Evolutionary conservation across 2,797 vertebrate species (phyloP), one percentile per base, ranked within the genome.

Genomic region (Tapirus indicus): DNA sequence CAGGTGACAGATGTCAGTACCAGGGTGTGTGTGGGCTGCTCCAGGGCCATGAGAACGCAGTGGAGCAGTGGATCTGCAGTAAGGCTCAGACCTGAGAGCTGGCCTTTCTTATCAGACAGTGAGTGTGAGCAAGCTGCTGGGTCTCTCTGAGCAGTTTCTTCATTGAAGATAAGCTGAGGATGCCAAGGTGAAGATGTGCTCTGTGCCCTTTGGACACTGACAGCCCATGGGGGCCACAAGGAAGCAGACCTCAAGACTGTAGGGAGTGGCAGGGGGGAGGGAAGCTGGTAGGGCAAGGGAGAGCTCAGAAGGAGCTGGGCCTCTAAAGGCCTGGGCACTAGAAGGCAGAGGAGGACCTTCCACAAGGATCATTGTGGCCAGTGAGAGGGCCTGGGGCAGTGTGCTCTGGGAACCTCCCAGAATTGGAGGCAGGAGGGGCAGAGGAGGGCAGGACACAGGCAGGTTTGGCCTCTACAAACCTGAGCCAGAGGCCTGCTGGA

Each of bases 21-120:
- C 29, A 12, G 77, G 11, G 7, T 3, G 5, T 2, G 1, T 32
- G 17, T 38, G n/a, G n/a, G n/a, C n/a, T n/a, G n/a, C n/a, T n/a
- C n/a, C n/a, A n/a, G 32, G 68, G 78, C 47, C 29, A 0, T n/a
- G 71, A 49, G 60, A 27, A 25, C 2, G 2, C n/a, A 29, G 64
- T 1, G 16, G 16, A 32, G 9, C 69, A 5, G 32, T 3, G 10
- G 29, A 29, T 69, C 83, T 47, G 49, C 17, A 13, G 27, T 17
- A 5, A 41, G 52, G 41, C 16, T 35, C n/a, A 41, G 23, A 52
- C 21, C 54, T 64, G 68, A 74, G 23, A 32, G 58, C 77, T 27
- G n/a, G 58, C 9, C 32, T 38, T 88, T 47, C 60, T 58, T 47
- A 6, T 75, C 20, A 16, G 18, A 38, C 10, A 27, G 13, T 20